A percentile compares a stretch with the other conserved stretches of the same genome.
phyloP scores from a whole-genome alignment of 1,140 invertebrate species.

The Chironomus striatipennis region DNA sequence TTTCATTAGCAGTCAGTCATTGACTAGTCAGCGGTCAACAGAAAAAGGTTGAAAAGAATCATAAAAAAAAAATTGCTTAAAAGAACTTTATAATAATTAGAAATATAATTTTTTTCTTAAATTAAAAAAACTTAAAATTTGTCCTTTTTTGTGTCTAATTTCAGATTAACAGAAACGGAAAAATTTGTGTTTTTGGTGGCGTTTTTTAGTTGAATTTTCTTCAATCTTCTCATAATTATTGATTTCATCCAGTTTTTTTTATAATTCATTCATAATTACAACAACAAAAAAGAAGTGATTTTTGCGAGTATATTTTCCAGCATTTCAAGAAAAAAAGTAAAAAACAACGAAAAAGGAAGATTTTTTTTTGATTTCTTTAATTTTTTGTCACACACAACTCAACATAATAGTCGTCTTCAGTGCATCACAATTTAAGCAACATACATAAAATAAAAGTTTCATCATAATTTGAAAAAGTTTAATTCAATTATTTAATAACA shows the following conservation, averaged over 20 bases:
- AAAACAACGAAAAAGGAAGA: background rate
- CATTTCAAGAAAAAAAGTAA: background rate
- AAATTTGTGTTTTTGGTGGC: conserved; percentile 22
- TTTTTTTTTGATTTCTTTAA: background rate
- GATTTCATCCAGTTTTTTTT: background rate
- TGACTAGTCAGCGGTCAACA: conserved; percentile 1
- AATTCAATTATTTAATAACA: too few relatives aligned
- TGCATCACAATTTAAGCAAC: too few relatives aligned
- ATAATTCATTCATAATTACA: background rate
- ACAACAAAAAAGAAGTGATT: background rate
- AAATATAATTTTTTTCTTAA: too few relatives aligned
- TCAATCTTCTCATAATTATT: background rate
- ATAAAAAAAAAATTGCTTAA: background rate
- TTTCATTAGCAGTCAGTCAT: background rate
- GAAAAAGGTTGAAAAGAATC: background rate
- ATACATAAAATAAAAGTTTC: background rate
- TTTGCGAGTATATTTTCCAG: background rate
- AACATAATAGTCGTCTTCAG: too few relatives aligned
- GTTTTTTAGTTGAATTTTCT: conserved; percentile 21
- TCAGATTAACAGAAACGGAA: conserved; percentile 21
- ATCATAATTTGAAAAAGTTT: background rate
- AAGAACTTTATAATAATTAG: too few relatives aligned
- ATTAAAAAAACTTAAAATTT: background rate
- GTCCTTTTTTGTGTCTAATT: background rate
- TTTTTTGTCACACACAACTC: too few relatives aligned